Base-by-base conservation (phyloP, 2,888 invertebrate genomes). In the Melikaiella ostensackeni region DNA sequence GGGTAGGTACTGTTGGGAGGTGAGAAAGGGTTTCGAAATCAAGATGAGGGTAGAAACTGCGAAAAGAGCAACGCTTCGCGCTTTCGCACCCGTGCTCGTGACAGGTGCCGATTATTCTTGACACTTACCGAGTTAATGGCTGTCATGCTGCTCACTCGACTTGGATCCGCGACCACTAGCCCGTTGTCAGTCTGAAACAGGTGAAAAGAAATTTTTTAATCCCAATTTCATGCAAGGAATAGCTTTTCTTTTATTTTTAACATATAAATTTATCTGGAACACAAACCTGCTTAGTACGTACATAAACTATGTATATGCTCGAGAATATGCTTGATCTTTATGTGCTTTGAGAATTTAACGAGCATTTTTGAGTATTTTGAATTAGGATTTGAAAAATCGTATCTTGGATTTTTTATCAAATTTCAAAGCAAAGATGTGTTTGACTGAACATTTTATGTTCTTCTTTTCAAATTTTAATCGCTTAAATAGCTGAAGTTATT, bases 61-160 rank as follows among this genome's bases (percentile, higher is more conserved):
- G 27, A 76, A 74, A 79, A 75, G 75, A 75, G 42, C 77, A 73
- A 63, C 76, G 76, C 33, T 77, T 50, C 62, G n/a, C 77, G 77
- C 80, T 76, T 42, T 75, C 24, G 73, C 75, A 79, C 50, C 30
- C 70, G 6, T 33, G 50, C 19, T 78, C 76, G 24, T 55, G 50
- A 59, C 66, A 64, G 16, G 6, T 8, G 11, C 27, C 70, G 50
- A 50, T 70, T 70, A 78, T 55, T 57, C 57, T 81, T 75, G 73
- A 75, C 75, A 89, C 91, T 91, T 86, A 92, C 92, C 90, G 92
- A 91, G 89, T 92, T 92, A 87, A 92, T 92, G 87, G 92, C 91
- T 87, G 92, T 92, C 92, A 92, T 92, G 86, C 88, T 91, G 89
- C 87, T 89, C 89, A 89, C 86, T 87, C 89, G 91, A 88, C 88